These are phyloP conservation scores for Koerneria pararmatus DNA, from an alignment of 2,888 invertebrate species.

Conservation along the genomic window DNA sequence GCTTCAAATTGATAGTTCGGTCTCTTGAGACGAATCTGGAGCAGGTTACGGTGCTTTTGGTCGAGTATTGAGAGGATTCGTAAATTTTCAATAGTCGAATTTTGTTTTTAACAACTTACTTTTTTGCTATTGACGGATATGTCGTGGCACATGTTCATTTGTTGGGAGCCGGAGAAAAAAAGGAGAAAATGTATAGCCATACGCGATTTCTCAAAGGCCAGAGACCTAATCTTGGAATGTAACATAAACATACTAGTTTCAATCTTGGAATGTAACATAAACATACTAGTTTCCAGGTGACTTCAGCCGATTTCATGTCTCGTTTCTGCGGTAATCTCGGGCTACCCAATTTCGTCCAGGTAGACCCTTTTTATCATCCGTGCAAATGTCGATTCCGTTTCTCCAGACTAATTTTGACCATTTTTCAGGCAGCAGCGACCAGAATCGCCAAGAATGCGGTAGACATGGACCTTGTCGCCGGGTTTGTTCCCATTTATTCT, in stretches of 20 bases:
- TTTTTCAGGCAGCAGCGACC: constrained; percentile 73
- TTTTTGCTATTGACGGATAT: no score
- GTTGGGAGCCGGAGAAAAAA: no score
- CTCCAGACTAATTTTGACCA: no score
- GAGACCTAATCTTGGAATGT: no score
- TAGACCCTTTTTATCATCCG: no score
- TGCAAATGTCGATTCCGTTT: no score
- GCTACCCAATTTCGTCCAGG: constrained; percentile 64
- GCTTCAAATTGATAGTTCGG: constrained; percentile 92
- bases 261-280: background rate
- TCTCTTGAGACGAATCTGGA: constrained; percentile 93
- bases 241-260: background rate
- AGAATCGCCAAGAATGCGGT: constrained; percentile 93
- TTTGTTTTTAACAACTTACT: no score
- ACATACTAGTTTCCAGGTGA: constrained; percentile 71
- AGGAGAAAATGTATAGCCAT: no score
- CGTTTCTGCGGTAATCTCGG: constrained; percentile 88
- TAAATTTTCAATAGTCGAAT: no score
- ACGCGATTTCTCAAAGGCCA: no score
- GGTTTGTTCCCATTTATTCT: constrained; percentile 62
- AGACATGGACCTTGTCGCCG: constrained; percentile 92
- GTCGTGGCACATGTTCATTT: no score
- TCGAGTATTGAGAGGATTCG: no score
- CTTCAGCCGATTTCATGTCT: constrained; percentile 92
- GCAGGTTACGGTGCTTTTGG: constrained; percentile 70